phyloP scores from a whole-genome alignment of 2,113 vertebrate species.

The Poeciliopsis retropinna region DNA sequence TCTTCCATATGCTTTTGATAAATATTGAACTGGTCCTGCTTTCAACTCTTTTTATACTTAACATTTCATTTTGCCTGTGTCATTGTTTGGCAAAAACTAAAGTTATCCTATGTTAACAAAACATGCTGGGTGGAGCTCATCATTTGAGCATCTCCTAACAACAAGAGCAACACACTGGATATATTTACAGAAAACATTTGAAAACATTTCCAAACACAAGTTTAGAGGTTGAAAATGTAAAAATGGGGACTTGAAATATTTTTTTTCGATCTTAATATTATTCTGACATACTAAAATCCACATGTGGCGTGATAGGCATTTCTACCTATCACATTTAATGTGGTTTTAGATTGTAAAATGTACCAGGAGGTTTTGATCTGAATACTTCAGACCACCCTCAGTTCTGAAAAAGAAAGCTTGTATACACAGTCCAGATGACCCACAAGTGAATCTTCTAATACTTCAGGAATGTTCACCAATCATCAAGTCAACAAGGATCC shows the following conservation, averaged over 20 bases:
- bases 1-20: conserved; percentile 63
- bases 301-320: conserved; percentile 3
- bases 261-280: background rate
- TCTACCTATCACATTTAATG: conserved; percentile 38
- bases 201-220: background rate
- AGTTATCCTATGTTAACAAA: conserved; percentile 35
- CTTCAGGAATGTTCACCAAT: conserved; percentile 71
- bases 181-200: conserved; percentile 20
- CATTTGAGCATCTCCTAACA: conserved; percentile 14
- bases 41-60: conserved; percentile 28
- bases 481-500: conserved; percentile 58
- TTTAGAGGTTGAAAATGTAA: too few relatives aligned
- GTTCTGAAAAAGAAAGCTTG: conserved; percentile 44
- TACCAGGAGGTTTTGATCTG: conserved; percentile 67
- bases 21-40: conserved; percentile 49
- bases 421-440: conserved; percentile 72
- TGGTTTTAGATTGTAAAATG: conserved; percentile 30
- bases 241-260: background rate
- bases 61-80: conserved; percentile 47
- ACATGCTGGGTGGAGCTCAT: conserved; percentile 5
- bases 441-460: conserved; percentile 72
- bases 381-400: conserved; percentile 68
- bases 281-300: conserved; percentile 9
- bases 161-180: conserved; percentile 24
- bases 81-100: conserved; percentile 56